Conservation (phyloP, 2,797 vertebrate genomes). For the Tenualosa ilisha region DNA sequence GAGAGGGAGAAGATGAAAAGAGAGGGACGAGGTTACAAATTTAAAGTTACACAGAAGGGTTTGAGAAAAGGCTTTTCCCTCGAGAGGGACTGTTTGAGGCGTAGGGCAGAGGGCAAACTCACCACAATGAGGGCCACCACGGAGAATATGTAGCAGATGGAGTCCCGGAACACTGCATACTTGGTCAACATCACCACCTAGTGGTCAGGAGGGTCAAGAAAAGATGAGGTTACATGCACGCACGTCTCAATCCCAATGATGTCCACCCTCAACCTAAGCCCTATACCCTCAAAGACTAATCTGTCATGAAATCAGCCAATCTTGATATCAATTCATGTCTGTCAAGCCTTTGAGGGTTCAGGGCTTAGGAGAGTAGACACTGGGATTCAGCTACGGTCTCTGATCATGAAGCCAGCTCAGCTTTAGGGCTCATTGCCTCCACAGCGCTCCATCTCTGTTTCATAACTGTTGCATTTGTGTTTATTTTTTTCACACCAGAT, state of each 20-base stretch:
- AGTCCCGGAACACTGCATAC: constrained; percentile 96
- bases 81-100: neutral
- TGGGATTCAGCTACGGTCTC: neutral
- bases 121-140: constrained; percentile 91
- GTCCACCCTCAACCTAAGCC: too few species aligned
- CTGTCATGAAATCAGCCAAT: too few species aligned
- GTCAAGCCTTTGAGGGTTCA: too few species aligned
- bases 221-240: neutral
- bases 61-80: neutral
- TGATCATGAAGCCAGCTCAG: neutral
- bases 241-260: too few species aligned
- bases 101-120: constrained; percentile 65
- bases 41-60: neutral
- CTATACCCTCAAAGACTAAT: too few species aligned
- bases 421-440: neutral
- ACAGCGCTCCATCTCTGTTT: too few species aligned
- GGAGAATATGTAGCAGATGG: constrained; percentile 90
- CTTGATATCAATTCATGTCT: too few species aligned
- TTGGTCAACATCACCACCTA: constrained; percentile 92
- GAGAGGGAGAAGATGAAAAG: neutral
- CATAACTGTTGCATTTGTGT: too few species aligned
- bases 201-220: constrained; percentile 11
- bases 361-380: too few species aligned
- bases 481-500: too few species aligned
- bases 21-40: neutral